Evolutionary conservation across 2,113 vertebrate species (phyloP).

Genomic region (Mirza zaza): DNA sequence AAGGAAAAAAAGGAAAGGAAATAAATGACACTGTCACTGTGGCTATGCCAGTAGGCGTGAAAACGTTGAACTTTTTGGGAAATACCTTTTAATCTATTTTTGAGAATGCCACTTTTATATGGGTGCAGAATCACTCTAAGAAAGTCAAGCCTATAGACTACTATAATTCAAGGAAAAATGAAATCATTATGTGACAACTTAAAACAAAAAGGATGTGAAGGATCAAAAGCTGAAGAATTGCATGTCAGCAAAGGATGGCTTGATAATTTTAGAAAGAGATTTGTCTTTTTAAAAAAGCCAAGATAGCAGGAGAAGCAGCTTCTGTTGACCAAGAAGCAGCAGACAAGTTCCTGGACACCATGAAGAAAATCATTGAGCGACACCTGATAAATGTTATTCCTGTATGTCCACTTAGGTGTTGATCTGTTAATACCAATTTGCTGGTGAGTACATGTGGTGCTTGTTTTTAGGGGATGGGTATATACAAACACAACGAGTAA

Average conservation of each 20-base stretch:
- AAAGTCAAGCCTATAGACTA: background rate
- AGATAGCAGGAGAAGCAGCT: too few relatives aligned
- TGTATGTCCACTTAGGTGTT: too few relatives aligned
- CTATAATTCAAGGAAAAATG: background rate
- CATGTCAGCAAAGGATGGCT: background rate
- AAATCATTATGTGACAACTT: background rate
- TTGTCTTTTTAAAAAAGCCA: background rate
- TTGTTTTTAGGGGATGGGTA: too few relatives aligned
- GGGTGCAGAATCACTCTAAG: background rate
- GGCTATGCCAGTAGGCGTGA: background rate
- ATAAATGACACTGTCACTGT: background rate
- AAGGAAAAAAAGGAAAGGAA: too few relatives aligned
- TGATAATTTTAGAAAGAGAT: background rate
- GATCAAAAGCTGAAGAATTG: background rate
- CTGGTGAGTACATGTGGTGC: too few relatives aligned
- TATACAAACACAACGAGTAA: too few relatives aligned
- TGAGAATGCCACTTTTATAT: background rate
- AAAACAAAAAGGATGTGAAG: background rate
- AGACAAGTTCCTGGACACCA: too few relatives aligned
- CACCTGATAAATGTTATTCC: too few relatives aligned
- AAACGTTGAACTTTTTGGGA: background rate
- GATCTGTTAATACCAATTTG: too few relatives aligned
- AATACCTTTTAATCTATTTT: background rate
- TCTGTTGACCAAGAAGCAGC: too few relatives aligned
- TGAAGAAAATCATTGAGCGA: too few relatives aligned